phyloP scores from a whole-genome alignment of 2,888 invertebrate species.

The Apocheima hispidaria region DNA sequence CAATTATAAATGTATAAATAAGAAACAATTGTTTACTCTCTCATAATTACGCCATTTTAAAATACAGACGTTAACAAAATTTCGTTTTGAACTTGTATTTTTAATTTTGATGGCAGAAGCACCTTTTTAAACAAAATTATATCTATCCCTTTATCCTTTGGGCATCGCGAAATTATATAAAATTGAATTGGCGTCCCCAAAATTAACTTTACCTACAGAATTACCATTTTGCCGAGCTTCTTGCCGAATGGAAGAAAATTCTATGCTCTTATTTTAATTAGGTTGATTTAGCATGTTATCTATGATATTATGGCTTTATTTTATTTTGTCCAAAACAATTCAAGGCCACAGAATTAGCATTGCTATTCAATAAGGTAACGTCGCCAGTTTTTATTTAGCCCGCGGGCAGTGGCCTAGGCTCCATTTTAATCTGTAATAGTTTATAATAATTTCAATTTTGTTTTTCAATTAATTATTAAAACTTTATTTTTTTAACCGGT shows the following conservation, averaged over 20 bases:
- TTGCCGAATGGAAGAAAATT: constrained; percentile 17
- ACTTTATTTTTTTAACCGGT: too few species aligned
- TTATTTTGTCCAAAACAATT: too few species aligned
- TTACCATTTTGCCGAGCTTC: constrained; percentile 23
- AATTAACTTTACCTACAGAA: constrained; percentile 30
- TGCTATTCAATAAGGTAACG: too few species aligned
- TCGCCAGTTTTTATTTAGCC: too few species aligned
- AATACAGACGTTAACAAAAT: neutral
- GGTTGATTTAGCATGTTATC: constrained; percentile 1
- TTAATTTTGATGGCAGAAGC: constrained; percentile 25
- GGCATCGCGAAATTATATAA: constrained; percentile 27
- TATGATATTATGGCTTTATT: neutral
- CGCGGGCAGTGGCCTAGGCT: too few species aligned
- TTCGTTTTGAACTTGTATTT: constrained; percentile 12
- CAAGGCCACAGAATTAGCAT: too few species aligned
- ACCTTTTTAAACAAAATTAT: constrained; percentile 28
- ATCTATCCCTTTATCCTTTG: constrained; percentile 27
- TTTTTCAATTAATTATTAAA: too few species aligned
- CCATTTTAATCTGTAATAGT: too few species aligned
- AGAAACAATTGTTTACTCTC: too few species aligned
- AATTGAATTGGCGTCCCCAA: constrained; percentile 30
- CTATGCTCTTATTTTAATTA: constrained; percentile 16
- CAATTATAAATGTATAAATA: too few species aligned
- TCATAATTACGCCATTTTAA: too few species aligned
- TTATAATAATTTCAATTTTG: too few species aligned